Evolutionary conservation across 2,888 invertebrate genomes (phyloP), one percentile per base, ranked within the genome.

Genomic region (Temnothorax rugatulus): DNA sequence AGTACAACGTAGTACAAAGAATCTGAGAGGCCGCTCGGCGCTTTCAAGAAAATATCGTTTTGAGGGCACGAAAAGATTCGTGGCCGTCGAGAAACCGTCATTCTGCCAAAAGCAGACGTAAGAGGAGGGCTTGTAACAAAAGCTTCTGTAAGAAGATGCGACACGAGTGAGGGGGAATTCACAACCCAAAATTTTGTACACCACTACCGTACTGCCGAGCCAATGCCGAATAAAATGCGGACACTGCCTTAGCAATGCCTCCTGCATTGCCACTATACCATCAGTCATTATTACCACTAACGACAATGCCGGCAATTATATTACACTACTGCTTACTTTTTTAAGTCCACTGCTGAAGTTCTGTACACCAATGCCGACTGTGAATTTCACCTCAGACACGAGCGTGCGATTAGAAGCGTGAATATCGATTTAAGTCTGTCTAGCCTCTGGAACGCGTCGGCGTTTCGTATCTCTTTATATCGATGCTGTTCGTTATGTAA

Each of bases 361-460:
- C 29, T 29, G 29, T 29, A 29, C 29, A 29, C 4, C 29, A 29
- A 29, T 29, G 29, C 29, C 29, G 29, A 4, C 29, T 29, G 29
- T 29, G 4, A 29, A 29, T 29, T 29, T 29, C 29, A 29, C 29
- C 29, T 29, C 29, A 29, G 29, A 29, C 34, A 34, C 34, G 9
- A 81, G 84, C 82, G 83, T 82, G 87, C 86, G 89, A 90, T 91
- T 90, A 89, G 90, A 91, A 91, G 90, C 86, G 87, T 87, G 88
- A 88, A 90, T 92, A 93, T 93, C 91, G 93, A 93, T 93, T 91
- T 61, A 77, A 87, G 84, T 84, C 52, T 29, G 63, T 11, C 9
- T 75, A 29, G 54, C 13, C 7, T 64, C 38, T 29, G 50, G 8
- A 11, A 59, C 11, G 11, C 13, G 3, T 47, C 29, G 18, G 25